These are phyloP conservation scores for Kryptopterus vitreolus DNA, from an alignment of 2,797 vertebrate species.

Conservation along the genomic window DNA sequence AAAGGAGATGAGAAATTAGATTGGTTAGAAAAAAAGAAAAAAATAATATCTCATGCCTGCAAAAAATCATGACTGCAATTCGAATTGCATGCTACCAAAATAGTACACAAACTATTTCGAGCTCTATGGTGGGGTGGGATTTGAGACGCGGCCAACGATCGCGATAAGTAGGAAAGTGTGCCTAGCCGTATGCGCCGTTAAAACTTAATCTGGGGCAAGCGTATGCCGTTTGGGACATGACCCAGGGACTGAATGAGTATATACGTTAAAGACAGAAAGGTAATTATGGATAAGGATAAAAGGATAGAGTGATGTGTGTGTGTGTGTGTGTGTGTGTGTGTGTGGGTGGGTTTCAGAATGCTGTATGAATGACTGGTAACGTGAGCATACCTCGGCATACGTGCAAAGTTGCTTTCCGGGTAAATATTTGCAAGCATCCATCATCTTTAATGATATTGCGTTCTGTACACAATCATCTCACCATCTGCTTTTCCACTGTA, in stretches of 20 bases:
- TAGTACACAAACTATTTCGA: not conserved
- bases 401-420: not conserved
- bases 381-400: not conserved
- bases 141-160: not conserved
- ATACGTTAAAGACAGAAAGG: not conserved
- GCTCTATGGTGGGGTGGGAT: not conserved
- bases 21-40: not conserved
- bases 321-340: not conserved
- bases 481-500: constrained; percentile 12
- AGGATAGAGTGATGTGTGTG: not conserved
- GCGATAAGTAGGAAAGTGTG: not conserved
- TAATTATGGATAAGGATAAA: not conserved
- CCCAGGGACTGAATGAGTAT: too few species aligned
- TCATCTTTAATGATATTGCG: constrained; percentile 44
- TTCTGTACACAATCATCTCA: not conserved
- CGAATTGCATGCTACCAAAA: not conserved
- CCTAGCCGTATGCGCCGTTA: not conserved
- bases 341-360: not conserved
- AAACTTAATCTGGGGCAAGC: not conserved
- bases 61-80: not conserved
- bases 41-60: not conserved
- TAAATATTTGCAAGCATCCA: constrained; percentile 39
- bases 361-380: not conserved
- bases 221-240: not conserved
- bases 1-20: not conserved